These are phyloP conservation scores for Oreochromis aureus DNA, from an alignment of 2,113 vertebrate genomes.

Conservation along the genomic window DNA sequence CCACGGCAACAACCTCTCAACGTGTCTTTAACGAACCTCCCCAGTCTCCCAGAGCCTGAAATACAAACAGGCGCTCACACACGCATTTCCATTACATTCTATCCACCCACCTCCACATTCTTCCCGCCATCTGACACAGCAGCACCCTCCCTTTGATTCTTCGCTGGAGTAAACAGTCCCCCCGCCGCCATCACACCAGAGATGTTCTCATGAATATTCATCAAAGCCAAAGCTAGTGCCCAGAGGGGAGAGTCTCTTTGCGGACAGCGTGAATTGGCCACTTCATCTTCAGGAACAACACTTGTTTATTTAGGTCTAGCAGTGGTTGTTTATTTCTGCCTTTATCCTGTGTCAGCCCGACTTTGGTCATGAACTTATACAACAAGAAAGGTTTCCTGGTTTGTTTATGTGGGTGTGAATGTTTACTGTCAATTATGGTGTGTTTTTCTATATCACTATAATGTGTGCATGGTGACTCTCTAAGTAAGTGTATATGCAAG, in stretches of 20 bases:
- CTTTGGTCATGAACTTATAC: not conserved
- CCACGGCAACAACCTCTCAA: not conserved
- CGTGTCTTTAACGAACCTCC: not conserved
- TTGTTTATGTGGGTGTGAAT: not conserved
- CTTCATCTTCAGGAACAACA: conserved; percentile 22
- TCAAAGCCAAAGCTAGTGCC: not conserved
- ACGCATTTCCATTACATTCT: not conserved
- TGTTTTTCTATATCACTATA: not conserved
- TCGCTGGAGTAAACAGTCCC: not conserved
- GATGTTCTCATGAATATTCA: conserved; percentile 59
- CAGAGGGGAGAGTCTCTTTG: conserved; percentile 3
- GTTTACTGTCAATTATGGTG: not conserved
- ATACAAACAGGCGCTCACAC: not conserved
- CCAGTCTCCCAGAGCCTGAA: not conserved
- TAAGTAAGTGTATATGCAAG: not conserved
- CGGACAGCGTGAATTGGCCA: conserved; percentile 9
- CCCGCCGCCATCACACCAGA: not conserved
- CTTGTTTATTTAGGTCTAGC: not conserved
- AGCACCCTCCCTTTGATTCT: not conserved
- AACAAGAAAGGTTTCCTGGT: not conserved
- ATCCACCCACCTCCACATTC: not conserved
- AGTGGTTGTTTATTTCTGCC: not conserved
- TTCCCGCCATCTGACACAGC: not conserved
- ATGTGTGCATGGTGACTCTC: not conserved
- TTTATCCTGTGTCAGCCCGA: not conserved